Evolutionary conservation across 2,888 invertebrate species (phyloP), one percentile per base, ranked within the genome.

Genomic region (Corbicula japonica): DNA sequence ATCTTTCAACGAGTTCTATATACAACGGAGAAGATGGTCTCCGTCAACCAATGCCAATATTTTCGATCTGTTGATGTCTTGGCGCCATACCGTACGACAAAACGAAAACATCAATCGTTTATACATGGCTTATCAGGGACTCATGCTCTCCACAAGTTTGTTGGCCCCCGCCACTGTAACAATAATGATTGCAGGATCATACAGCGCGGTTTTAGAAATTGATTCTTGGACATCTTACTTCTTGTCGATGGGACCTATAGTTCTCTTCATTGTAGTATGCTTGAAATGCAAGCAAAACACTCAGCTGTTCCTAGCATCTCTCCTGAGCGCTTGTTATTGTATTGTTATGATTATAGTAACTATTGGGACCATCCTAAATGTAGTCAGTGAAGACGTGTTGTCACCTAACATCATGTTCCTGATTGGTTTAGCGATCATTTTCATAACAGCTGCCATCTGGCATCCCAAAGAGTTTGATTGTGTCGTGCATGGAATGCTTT

Each of bases 261-360:
- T 97, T 77, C 94, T 96, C 69, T 99, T 98, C 94, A 98, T 98
- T 96, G 94, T 98, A 50, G 95, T 98, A 71, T 99, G 99, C 93
- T 97, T 99, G 92, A 96, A 97, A 1, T 97, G 97, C 94, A 98
- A 98, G 95, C 95, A 98, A 3, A 97, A 96, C 90, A 96, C 97
- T 90, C 98, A 98, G 95, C 97, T 97, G 94, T 94, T 90, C 18
- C 71, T 81, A n/a, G 90, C 88, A 1, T 87, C 83, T 8, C 21
- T 89, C 2, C 50, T 89, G 62, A 87, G 98, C 15, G 98, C 99
- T 15, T 96, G 96, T 8, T 99, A 99, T 93, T 98, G 98, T 28
- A 95, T 99, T 94, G 97, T 99, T 88, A 99, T 99, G 99, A 98
- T 99, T 97, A 98, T 99, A 85, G 99, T 99, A 34, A 98, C 99